A percentile compares a stretch with the other conserved stretches of the same genome.
phyloP scores from a whole-genome alignment of 2,797 vertebrate species.

The Oryzias sinensis region DNA sequence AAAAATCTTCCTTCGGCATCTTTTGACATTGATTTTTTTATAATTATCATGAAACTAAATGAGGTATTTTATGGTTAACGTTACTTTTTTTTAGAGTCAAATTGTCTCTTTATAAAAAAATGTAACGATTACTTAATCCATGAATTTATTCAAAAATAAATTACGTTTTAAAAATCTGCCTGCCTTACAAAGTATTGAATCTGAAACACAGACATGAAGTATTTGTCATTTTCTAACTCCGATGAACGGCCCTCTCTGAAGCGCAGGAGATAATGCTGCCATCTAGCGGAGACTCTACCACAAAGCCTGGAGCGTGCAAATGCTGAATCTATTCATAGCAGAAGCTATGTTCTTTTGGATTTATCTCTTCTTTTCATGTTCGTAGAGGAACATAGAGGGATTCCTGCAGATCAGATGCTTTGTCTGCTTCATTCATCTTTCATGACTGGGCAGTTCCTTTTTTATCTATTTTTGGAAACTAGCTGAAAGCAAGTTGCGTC shows the following conservation, averaged over 20 bases:
- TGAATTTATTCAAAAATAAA: no score
- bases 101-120: no score
- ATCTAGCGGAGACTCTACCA: slow-evolving; percentile 59
- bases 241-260: no score
- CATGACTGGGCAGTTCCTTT: slow-evolving; percentile 50
- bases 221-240: not conserved
- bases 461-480: slow-evolving; percentile 63
- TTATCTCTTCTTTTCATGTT: not conserved
- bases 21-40: no score
- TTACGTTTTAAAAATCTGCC: no score
- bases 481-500: slow-evolving; percentile 63
- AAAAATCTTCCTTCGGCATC: no score
- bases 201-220: not conserved
- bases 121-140: no score
- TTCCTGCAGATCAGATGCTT: no score
- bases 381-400: no score
- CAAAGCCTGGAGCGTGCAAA: not conserved
- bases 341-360: not conserved
- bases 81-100: no score
- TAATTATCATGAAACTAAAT: no score
- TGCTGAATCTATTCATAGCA: not conserved
- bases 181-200: not conserved
- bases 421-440: slow-evolving; percentile 28
- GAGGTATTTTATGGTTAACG: no score
- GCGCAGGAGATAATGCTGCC: slow-evolving; percentile 55